A percentile compares a stretch with the other conserved stretches of the same genome.
Evolutionary conservation across 2,113 vertebrate genomes (phyloP).

Genomic region (cattle (Bos taurus)): ARS-UCD2.0 NC_037329.1:58971001-58971500

Average conservation of each 20-base stretch:
- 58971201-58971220: not conserved
- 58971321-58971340: not conserved
- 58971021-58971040: not conserved
- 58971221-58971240: not conserved
- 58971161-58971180: not conserved
- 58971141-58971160: not conserved
- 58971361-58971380: not conserved
- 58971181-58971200: not conserved
- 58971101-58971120: not conserved
- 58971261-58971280: not conserved
- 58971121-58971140: not conserved
- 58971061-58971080: not conserved
- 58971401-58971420: not conserved
- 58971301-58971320: not conserved
- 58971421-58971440: not conserved
- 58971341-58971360: not conserved
- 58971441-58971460: not conserved
- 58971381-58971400: not conserved
- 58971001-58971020: not conserved
- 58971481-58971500: not conserved
- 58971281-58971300: not conserved
- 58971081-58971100: not conserved
- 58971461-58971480: not conserved
- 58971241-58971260: not conserved
- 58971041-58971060: not conserved